Conservation (phyloP, 2,113 vertebrate genomes). For the Myrmophylax atrothorax region DNA sequence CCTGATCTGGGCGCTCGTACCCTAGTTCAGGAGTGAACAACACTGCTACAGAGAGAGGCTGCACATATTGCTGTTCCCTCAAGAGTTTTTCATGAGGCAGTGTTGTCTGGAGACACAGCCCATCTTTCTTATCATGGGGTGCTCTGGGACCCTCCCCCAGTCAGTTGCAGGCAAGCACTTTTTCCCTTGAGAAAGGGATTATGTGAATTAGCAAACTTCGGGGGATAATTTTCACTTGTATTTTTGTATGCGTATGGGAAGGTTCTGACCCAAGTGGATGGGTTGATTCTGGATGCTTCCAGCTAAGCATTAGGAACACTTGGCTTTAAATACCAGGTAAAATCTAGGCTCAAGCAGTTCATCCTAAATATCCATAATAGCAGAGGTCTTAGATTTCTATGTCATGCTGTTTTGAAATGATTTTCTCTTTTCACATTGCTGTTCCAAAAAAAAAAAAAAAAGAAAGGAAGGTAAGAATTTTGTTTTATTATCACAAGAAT, state of each 20-base stretch:
- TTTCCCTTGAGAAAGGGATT: not conserved
- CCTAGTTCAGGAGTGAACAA: not conserved
- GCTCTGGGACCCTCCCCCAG: not conserved
- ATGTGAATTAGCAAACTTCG: not conserved
- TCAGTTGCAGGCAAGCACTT: not conserved
- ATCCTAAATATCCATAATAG: not conserved
- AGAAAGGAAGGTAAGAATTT: not conserved
- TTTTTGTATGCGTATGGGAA: not conserved
- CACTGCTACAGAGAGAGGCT: not conserved
- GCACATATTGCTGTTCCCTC: accelerated
- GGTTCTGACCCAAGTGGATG: not conserved
- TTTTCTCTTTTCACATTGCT: not conserved
- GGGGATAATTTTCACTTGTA: not conserved
- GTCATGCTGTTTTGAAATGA: not conserved
- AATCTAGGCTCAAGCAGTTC: not conserved
- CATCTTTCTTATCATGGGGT: not conserved
- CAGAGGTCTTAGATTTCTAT: not conserved
- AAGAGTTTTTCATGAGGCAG: not conserved
- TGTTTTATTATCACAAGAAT: not conserved
- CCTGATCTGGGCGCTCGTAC: not conserved
- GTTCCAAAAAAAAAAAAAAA: not conserved
- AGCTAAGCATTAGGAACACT: not conserved
- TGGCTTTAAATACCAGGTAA: not conserved
- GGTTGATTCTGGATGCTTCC: not conserved
- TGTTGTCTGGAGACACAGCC: accelerated